These are phyloP conservation scores for Epicampocera succincta DNA, from an alignment of 2,888 invertebrate species.

Conservation along the genomic window DNA sequence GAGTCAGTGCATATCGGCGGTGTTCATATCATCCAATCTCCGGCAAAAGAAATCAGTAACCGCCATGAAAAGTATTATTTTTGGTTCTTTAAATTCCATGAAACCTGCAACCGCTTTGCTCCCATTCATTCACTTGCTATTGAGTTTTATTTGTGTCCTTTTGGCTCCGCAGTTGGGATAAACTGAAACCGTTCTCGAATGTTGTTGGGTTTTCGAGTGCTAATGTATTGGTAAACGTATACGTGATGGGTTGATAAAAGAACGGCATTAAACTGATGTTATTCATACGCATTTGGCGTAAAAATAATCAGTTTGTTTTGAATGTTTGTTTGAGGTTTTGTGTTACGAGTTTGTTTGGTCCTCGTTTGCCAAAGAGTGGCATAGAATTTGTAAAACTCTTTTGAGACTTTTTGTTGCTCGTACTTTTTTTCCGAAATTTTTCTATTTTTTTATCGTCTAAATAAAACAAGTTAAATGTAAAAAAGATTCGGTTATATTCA, in stretches of 20 bases:
- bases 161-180: no score
- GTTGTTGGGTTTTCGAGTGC: background rate
- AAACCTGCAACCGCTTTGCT: no score
- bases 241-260: slow-evolving; percentile 5
- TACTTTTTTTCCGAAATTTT: slow-evolving; percentile 1
- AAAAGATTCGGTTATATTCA: background rate
- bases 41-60: no score
- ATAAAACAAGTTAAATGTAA: no score
- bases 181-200: background rate
- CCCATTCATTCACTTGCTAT: no score
- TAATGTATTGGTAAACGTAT: background rate
- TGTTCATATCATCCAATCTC: no score
- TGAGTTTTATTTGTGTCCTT: background rate
- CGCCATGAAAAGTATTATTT: no score
- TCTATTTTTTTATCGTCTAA: background rate
- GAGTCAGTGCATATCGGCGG: no score
- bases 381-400: slow-evolving; percentile 23
- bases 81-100: no score
- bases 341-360: slow-evolving; percentile 18
- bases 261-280: slow-evolving; percentile 37
- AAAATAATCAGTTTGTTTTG: slow-evolving; percentile 51
- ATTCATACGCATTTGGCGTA: slow-evolving; percentile 37
- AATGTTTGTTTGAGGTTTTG: background rate
- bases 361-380: slow-evolving; percentile 18
- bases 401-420: slow-evolving; percentile 6